These are phyloP conservation scores for Xenopus laevis DNA, from an alignment of 2,113 vertebrate genomes.

Conservation along the genomic window DNA sequence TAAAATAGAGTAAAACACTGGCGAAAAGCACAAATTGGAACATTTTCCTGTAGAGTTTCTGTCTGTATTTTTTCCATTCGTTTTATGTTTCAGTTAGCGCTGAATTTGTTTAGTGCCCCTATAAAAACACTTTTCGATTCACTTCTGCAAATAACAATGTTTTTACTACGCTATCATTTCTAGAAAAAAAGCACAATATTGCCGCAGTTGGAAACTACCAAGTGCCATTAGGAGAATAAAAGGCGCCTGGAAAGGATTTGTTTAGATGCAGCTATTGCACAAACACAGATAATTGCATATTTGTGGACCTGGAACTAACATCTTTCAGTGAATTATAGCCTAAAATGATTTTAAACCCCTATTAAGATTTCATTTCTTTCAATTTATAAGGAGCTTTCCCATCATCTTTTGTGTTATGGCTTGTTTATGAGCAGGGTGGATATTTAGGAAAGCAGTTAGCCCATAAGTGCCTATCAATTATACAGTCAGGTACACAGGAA, in stretches of 20 bases:
- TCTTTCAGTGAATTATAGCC: too few relatives aligned
- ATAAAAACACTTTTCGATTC: slow-evolving; percentile 8
- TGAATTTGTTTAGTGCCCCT: slow-evolving; percentile 19
- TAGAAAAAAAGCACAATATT: neutral
- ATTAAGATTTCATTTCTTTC: too few relatives aligned
- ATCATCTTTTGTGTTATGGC: too few relatives aligned
- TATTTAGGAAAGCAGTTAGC: too few relatives aligned
- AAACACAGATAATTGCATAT: slow-evolving; percentile 13
- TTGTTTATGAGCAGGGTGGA: too few relatives aligned
- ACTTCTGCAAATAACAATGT: slow-evolving; percentile 4
- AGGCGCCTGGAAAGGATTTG: neutral
- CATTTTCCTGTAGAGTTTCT: neutral
- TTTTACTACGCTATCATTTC: neutral
- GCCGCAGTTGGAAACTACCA: neutral
- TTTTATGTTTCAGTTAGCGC: neutral
- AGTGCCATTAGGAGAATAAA: too few relatives aligned
- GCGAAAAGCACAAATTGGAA: neutral
- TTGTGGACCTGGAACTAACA: too few relatives aligned
- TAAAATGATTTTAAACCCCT: too few relatives aligned
- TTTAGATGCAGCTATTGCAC: neutral
- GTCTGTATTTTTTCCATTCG: neutral
- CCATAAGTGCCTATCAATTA: too few relatives aligned
- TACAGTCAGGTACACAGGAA: too few relatives aligned
- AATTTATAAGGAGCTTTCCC: too few relatives aligned
- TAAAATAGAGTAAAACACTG: neutral